These are phyloP conservation scores for Aphelocoma californica DNA, from an alignment of 2,797 vertebrate genomes.

Conservation along the genomic window DNA sequence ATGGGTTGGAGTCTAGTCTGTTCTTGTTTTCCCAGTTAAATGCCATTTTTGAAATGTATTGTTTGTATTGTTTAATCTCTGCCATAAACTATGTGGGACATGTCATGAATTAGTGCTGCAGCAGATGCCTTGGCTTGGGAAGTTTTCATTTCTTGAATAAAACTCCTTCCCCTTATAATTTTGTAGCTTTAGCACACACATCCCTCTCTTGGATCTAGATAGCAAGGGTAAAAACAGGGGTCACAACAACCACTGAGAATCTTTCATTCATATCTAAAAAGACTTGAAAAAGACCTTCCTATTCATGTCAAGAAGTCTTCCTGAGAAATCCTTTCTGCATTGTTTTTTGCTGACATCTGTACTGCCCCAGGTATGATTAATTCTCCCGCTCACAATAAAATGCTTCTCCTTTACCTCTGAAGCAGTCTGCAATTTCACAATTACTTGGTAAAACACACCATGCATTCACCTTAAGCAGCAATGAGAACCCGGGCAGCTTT, in stretches of 20 bases:
- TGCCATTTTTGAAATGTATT: constrained; percentile 71
- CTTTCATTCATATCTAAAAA: constrained; percentile 30
- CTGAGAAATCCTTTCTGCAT: constrained; percentile 61
- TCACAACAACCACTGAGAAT: background rate
- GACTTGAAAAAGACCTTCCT: constrained; percentile 27
- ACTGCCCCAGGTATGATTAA: constrained; percentile 68
- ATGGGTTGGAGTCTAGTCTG: constrained; percentile 39
- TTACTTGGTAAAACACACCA: constrained; percentile 51
- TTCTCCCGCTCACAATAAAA: constrained; percentile 67
- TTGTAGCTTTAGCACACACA: background rate
- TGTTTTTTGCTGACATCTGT: constrained; percentile 67
- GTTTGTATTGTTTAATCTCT: constrained; percentile 76
- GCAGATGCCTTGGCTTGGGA: background rate
- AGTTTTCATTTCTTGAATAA: background rate
- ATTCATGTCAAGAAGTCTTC: constrained; percentile 44
- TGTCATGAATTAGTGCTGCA: constrained; percentile 30
- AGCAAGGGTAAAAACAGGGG: background rate
- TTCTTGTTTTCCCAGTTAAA: constrained; percentile 69
- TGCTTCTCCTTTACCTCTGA: constrained; percentile 59
- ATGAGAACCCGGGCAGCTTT: constrained; percentile 10
- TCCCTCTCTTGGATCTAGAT: background rate
- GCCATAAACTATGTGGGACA: constrained; percentile 61
- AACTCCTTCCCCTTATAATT: background rate
- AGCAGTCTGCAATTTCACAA: constrained; percentile 64
- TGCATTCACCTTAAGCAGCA: constrained; percentile 52